These are phyloP conservation scores for Leptodactylus fuscus DNA, from an alignment of 2,113 vertebrate genomes.

Conservation along the genomic window DNA sequence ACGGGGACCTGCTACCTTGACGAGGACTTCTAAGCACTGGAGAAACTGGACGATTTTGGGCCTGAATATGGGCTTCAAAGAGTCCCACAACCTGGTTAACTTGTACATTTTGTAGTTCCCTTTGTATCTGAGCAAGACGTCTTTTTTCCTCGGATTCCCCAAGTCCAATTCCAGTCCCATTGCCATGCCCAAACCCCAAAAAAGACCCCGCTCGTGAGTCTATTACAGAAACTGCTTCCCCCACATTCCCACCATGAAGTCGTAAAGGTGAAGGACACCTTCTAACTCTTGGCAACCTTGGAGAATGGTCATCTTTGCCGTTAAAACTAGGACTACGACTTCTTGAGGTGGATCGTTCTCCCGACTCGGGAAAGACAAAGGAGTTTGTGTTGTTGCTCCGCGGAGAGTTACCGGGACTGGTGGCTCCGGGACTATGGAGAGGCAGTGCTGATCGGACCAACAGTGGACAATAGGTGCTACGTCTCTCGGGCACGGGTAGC, in stretches of 20 bases:
- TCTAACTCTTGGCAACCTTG: slow-evolving; percentile 54
- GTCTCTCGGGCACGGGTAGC: slow-evolving; percentile 76
- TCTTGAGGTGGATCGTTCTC: slow-evolving; percentile 72
- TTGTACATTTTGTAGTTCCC: slow-evolving; percentile 92
- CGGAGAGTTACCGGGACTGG: slow-evolving; percentile 52
- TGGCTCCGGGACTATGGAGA: slow-evolving; percentile 70
- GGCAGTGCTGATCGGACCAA: slow-evolving; percentile 72
- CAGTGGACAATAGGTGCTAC: slow-evolving; percentile 72
- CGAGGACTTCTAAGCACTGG: slow-evolving; percentile 82
- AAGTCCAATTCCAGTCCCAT: slow-evolving; percentile 44
- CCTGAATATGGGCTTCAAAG: slow-evolving; percentile 94
- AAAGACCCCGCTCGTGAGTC: background rate
- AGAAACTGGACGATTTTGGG: slow-evolving; percentile 68
- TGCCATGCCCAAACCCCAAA: slow-evolving; percentile 11
- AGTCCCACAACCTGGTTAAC: slow-evolving; percentile 91
- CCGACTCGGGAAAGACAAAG: slow-evolving; percentile 78
- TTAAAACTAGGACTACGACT: slow-evolving; percentile 60
- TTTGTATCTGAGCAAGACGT: slow-evolving; percentile 79
- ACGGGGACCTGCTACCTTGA: slow-evolving; percentile 67
- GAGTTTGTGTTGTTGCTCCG: slow-evolving; percentile 18
- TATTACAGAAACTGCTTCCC: slow-evolving; percentile 58
- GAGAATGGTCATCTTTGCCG: slow-evolving; percentile 55
- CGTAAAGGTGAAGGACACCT: slow-evolving; percentile 62
- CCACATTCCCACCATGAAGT: slow-evolving; percentile 58
- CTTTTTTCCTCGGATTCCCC: slow-evolving; percentile 65